Evolutionary conservation across 1,140 invertebrate genomes (phyloP).

Genomic region (Drosophila suzukii): DNA sequence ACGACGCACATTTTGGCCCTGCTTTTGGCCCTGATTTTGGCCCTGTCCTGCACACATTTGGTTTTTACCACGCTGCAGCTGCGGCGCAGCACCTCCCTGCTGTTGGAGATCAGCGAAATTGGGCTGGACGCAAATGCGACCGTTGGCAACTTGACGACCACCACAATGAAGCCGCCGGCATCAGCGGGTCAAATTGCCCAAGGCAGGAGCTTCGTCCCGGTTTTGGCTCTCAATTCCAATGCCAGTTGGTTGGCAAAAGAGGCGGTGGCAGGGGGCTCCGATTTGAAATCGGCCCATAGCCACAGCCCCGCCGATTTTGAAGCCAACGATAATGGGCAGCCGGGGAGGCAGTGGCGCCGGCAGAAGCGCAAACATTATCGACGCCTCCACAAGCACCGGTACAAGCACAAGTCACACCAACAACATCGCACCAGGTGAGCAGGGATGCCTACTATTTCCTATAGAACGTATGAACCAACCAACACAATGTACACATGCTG

Average conservation of each 20-base stretch:
- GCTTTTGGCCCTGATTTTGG: constrained; percentile 88
- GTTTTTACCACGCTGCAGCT: constrained; percentile 82
- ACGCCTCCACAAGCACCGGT: constrained; percentile 67
- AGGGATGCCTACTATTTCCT: constrained; percentile 4
- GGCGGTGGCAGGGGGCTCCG: neutral
- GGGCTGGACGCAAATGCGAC: constrained; percentile 47
- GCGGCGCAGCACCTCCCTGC: constrained; percentile 39
- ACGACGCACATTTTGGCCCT: constrained; percentile 93
- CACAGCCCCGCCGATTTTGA: constrained; percentile 42
- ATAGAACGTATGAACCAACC: too few species aligned
- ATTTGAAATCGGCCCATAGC: constrained; percentile 20
- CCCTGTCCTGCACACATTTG: constrained; percentile 87
- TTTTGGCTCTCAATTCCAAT: neutral
- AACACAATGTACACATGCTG: too few species aligned
- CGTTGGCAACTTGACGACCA: constrained; percentile 43
- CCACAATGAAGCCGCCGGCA: constrained; percentile 26
- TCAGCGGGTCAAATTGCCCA: constrained; percentile 37
- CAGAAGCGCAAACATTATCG: constrained; percentile 73
- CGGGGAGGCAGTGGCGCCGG: constrained; percentile 24
- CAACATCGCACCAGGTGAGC: constrained; percentile 62
- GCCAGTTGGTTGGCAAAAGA: neutral
- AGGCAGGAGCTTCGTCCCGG: constrained; percentile 5
- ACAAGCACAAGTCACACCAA: constrained; percentile 55
- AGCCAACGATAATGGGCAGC: constrained; percentile 23
- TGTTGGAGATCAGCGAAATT: constrained; percentile 50